Evolutionary conservation across 2,888 invertebrate species (phyloP), one percentile per base, ranked within the genome.

Genomic region (Eustalomyia histrio): DNA sequence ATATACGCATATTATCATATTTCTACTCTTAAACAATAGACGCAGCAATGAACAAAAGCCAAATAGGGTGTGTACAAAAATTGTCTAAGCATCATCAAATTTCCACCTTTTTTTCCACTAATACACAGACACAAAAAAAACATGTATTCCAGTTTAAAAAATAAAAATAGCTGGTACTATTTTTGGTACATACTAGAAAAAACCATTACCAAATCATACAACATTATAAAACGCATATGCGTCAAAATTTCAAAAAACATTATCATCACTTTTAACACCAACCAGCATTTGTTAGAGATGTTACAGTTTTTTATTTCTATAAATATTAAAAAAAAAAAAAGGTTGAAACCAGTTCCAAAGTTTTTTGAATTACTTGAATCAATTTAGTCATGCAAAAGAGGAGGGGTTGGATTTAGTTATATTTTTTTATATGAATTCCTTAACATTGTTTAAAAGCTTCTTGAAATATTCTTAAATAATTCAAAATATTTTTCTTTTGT

Each of bases 1-100:
- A 81, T 74, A 79, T 80, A 83, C 83, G 82, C 85, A 84, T 85
- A 87, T 87, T 88, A 87, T 87, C 88, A 87, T 87, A 88, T 87
- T 87, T 87, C 87, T 85, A 76, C 63, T 73, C 78, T 79, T 79
- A 79, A 68, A 79, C 78, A 79, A 79, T 79, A 73, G 78, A 79
- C 12, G 73, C 6, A 6, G 12, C 35, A 17, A 16, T 17, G 17
- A 60, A 67, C 65, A 78, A 85, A 86, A 87, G 86, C 85, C 87
- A 87, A 87, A 87, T 87, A 86, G 87, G 87, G 86, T 85, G 87
- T 88, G 88, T 81, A 75, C 81, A 67, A 78, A 81, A 81, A 75
- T 81, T 81, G 81, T 81, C 81, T 81, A 81, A 81, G 81, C 81
- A 81, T 81, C 88, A 87, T 87, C 87, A 88, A 87, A 88, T 87